Evolutionary conservation across 2,888 invertebrate genomes (phyloP).

Genomic region (Drosophila planitibia): DNA sequence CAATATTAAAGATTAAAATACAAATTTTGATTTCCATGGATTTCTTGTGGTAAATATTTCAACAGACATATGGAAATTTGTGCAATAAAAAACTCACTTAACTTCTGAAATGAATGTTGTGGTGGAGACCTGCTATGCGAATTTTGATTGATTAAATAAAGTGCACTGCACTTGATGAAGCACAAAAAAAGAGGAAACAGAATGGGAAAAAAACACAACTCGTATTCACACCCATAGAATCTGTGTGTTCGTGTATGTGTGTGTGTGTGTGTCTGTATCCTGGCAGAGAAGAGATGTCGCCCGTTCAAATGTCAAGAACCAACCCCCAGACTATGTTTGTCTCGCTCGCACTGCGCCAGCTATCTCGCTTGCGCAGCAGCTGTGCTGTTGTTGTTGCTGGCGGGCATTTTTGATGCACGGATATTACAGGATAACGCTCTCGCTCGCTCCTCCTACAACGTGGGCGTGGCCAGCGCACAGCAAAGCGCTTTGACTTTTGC

Average conservation of each 20-base stretch:
- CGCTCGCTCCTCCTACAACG: constrained; percentile 67
- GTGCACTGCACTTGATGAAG: constrained; percentile 71
- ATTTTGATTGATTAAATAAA: constrained; percentile 80
- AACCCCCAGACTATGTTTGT: constrained; percentile 68
- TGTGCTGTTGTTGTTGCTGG: constrained; percentile 34
- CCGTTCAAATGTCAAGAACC: constrained; percentile 84
- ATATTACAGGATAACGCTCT: constrained; percentile 73
- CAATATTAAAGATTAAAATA: background rate
- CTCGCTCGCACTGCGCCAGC: constrained; percentile 36
- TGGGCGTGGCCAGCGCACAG: constrained; percentile 69
- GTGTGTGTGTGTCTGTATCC: constrained; percentile 31
- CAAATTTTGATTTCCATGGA: background rate
- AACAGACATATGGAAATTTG: background rate
- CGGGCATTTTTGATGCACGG: constrained; percentile 70
- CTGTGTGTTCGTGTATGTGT: constrained; percentile 9
- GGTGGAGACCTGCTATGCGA: constrained; percentile 38
- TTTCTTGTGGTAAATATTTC: background rate
- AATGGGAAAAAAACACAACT: constrained; percentile 10
- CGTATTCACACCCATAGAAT: constrained; percentile 18
- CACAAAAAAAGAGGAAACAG: background rate
- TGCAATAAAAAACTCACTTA: background rate
- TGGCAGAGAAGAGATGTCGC: constrained; percentile 75
- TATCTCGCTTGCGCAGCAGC: constrained; percentile 38
- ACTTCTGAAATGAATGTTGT: constrained; percentile 15
- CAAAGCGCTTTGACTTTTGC: constrained; percentile 82